Evolutionary conservation across 2,888 invertebrate species (phyloP).

Genomic region (Matsumyia berberina): DNA sequence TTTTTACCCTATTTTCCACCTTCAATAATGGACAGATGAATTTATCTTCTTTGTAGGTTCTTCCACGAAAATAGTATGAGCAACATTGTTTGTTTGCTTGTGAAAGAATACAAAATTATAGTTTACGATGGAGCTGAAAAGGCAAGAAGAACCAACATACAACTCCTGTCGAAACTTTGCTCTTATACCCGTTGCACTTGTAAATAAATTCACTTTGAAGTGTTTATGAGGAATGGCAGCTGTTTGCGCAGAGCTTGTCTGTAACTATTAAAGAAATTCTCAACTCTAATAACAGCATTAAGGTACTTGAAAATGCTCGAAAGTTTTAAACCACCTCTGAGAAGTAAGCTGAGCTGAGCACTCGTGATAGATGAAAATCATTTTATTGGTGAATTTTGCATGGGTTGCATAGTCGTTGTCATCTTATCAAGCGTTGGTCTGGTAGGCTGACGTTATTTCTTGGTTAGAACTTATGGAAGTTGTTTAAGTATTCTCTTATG

Average conservation of each 20-base stretch:
- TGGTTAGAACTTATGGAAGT: background rate
- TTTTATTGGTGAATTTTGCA: background rate
- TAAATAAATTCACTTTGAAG: constrained; percentile 68
- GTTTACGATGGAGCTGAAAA: constrained; percentile 14
- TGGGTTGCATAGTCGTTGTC: constrained; percentile 1
- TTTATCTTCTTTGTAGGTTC: background rate
- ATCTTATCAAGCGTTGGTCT: background rate
- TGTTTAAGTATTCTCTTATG: constrained; percentile 1
- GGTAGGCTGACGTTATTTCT: constrained; percentile 14
- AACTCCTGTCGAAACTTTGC: constrained; percentile 54
- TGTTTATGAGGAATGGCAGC: constrained; percentile 36
- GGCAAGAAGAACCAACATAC: constrained; percentile 13
- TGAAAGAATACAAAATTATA: constrained; percentile 32
- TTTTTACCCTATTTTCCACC: constrained; percentile 8
- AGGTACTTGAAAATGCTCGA: constrained; percentile 36
- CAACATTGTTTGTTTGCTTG: constrained; percentile 20
- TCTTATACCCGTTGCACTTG: constrained; percentile 61
- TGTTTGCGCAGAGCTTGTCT: constrained; percentile 14
- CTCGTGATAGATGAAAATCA: background rate
- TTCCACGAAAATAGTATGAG: background rate
- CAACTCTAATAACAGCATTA: constrained; percentile 65
- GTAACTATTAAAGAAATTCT: constrained; percentile 33
- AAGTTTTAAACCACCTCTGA: constrained; percentile 40
- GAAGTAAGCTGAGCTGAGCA: background rate
- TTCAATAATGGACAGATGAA: background rate